Conservation (phyloP, 2,797 vertebrate genomes). For the Pygocentrus nattereri region DNA sequence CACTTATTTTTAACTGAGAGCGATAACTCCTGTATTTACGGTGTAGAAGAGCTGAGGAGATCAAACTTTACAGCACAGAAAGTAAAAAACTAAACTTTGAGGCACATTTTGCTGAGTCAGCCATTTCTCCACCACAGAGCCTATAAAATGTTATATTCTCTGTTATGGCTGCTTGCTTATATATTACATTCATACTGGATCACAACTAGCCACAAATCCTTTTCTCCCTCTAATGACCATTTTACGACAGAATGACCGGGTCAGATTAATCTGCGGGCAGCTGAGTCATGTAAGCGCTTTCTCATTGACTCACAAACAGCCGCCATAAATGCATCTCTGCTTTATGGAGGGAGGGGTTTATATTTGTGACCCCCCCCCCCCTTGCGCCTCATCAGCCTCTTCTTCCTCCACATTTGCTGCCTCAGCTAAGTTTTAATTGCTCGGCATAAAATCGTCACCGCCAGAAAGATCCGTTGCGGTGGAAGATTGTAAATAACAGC, state of each 20-base stretch:
- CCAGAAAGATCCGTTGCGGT: conserved; percentile 26
- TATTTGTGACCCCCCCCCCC: not conserved
- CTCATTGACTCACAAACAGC: conserved; percentile 32
- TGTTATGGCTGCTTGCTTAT: not conserved
- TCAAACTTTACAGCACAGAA: too few relatives aligned
- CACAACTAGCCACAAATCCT: not conserved
- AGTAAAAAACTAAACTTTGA: too few relatives aligned
- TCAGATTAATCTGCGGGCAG: conserved; percentile 4
- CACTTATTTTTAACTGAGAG: too few relatives aligned
- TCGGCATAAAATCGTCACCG: conserved; percentile 67
- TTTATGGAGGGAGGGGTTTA: conserved; percentile 29
- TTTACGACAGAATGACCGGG: conserved; percentile 3
- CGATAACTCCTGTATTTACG: too few relatives aligned
- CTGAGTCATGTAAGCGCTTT: conserved; percentile 24
- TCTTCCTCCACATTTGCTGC: conserved; percentile 59
- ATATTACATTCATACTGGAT: not conserved
- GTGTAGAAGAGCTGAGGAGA: too few relatives aligned
- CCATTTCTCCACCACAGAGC: too few relatives aligned
- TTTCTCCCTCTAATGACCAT: conserved; percentile 5
- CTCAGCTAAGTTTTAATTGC: conserved; percentile 72
- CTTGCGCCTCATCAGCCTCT: conserved; percentile 63
- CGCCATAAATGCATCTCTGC: conserved; percentile 41
- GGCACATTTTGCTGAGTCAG: too few relatives aligned
- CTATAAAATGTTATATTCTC: not conserved
- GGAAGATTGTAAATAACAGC: conserved; percentile 68